Conservation (phyloP, 2,113 vertebrate genomes). For the Melanostigma gelatinosum region DNA sequence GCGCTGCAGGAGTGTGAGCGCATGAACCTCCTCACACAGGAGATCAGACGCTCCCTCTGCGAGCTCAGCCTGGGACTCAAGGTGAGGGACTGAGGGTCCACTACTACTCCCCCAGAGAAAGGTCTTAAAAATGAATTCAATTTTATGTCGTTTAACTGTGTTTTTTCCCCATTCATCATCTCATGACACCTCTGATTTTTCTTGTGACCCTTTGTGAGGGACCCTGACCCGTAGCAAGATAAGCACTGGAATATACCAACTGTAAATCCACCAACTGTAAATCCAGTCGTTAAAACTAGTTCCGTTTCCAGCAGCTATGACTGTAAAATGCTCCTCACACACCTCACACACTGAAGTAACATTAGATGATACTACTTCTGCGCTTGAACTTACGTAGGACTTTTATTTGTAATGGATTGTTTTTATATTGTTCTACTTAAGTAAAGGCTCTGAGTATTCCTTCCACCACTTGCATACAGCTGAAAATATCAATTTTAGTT, state of each 20-base stretch:
- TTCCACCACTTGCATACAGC: background rate
- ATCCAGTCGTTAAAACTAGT: background rate
- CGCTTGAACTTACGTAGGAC: no score
- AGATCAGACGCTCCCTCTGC: slow-evolving; percentile 86
- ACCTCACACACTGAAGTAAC: no score
- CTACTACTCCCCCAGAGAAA: background rate
- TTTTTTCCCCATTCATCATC: background rate
- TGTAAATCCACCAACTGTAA: background rate
- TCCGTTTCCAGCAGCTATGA: no score
- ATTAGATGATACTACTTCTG: no score
- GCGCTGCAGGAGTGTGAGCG: slow-evolving; percentile 94
- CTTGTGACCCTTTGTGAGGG: background rate
- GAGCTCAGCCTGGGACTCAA: slow-evolving; percentile 91
- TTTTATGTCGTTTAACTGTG: background rate
- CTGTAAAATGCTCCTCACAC: no score
- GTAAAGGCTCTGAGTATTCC: background rate
- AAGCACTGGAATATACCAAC: background rate
- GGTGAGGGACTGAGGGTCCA: slow-evolving; percentile 77
- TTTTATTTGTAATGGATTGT: no score
- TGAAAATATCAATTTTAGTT: no score
- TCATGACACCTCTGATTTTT: background rate
- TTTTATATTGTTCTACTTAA: background rate
- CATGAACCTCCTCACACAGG: slow-evolving; percentile 91
- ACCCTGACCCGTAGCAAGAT: no score
- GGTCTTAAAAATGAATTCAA: no score